Base-by-base conservation (phyloP, 2,113 vertebrate genomes). In the Saimiri boliviensis region DNA sequence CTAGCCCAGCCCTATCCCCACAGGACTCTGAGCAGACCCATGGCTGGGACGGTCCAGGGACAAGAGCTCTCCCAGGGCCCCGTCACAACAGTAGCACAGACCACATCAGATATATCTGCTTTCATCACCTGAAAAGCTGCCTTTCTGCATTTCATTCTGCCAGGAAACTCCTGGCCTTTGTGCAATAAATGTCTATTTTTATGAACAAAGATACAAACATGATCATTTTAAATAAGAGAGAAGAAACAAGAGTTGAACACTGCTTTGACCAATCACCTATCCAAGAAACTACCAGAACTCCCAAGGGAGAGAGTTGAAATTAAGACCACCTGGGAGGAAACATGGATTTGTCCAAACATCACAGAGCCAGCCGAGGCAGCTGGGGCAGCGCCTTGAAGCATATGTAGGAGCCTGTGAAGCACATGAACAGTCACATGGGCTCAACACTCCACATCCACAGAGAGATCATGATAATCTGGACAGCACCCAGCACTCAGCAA, bases 301-400 rank as follows among this genome's bases (percentile, higher is more conserved):
- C 6, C 13, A 76, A 45, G 7, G 2, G 49, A 93, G 7, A 85
- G n/a, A 86, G 32, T 0, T 27, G 35, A 89, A 71, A 77, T 9
- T 32, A 13, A 77, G 52, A 79, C 14, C 27, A 47, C n/a, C 21
- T 76, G 6, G 40, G 60, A 79, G 47, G 30, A 86, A 45, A 45
- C 4, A 13, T 0, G 5, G 5, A 93, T 79, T 66, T 37, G 42
- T 8, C 47, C 35, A 84, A 37, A 73, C 16, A 35, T 12, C 71
- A 83, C 3, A 76, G 35, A 40, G 1, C 32, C 23, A 54, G 20
- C 21, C 27, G 10, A 82, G 76, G 23, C 32, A 81, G 49, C 37
- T 16, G 2, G 9, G 9, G 37, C 2, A 32, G 52, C 0, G 0
- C 40, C 25, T 19, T 27, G 37, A 52, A n/a, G 56, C 13, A 0